Percentiles rank a stretch among this genome's conserved stretches.
These are phyloP conservation scores for Tribolium castaneum DNA, from an alignment of 1,140 invertebrate genomes.

Conservation along the genomic window DNA sequence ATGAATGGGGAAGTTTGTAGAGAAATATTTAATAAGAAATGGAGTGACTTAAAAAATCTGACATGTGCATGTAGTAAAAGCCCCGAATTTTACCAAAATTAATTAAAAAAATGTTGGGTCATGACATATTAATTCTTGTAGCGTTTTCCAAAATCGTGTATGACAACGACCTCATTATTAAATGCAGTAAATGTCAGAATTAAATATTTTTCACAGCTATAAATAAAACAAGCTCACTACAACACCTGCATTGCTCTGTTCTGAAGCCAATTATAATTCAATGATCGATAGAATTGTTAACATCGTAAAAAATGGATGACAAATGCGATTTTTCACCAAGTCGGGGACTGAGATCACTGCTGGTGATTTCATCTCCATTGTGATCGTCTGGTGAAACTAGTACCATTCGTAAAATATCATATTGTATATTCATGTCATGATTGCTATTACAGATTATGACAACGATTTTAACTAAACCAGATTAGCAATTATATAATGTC, in stretches of 20 bases:
- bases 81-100: too few species aligned
- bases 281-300: too few species aligned
- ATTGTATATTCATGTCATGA: background rate
- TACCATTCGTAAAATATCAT: background rate
- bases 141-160: conserved; percentile 28
- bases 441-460: background rate
- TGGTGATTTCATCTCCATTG: background rate
- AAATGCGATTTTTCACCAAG: too few species aligned
- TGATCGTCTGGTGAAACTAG: background rate
- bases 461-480: background rate
- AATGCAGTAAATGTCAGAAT: conserved; percentile 13
- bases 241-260: background rate
- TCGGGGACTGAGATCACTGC: background rate
- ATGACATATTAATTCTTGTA: background rate
- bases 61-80: too few species aligned
- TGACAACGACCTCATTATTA: conserved; percentile 42
- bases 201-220: background rate
- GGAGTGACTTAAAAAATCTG: too few species aligned
- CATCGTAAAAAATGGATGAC: too few species aligned
- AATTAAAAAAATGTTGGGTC: too few species aligned
- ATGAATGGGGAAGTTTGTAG: too few species aligned
- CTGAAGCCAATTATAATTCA: too few species aligned
- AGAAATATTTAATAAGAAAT: too few species aligned
- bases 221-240: background rate
- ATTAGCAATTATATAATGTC: conserved; percentile 5